phyloP scores from a whole-genome alignment of 2,888 invertebrate genomes.

The Xylota segnis region DNA sequence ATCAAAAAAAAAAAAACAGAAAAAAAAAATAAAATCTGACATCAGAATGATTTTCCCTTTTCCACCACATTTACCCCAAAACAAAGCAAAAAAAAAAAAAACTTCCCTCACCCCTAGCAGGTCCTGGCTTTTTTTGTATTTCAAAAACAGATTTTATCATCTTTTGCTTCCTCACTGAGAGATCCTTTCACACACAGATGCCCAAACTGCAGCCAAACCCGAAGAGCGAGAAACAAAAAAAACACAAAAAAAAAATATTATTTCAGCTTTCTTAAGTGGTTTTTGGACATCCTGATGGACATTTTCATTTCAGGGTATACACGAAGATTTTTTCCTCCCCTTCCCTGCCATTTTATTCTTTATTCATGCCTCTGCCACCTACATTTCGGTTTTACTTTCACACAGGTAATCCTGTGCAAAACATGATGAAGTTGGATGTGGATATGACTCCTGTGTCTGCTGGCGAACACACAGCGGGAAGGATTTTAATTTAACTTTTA shows the following conservation, averaged over 20 bases:
- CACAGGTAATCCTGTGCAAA: slow-evolving; percentile 53
- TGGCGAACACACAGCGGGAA: slow-evolving; percentile 34
- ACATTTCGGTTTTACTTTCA: slow-evolving; percentile 42
- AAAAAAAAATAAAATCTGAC: slow-evolving; percentile 13
- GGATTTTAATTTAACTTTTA: slow-evolving; percentile 62
- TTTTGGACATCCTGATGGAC: slow-evolving; percentile 85
- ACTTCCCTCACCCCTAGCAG: background rate
- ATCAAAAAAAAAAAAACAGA: slow-evolving; percentile 16
- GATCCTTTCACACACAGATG: slow-evolving; percentile 40
- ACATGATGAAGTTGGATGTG: slow-evolving; percentile 43
- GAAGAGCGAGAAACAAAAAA: background rate
- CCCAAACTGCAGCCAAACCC: slow-evolving; percentile 26
- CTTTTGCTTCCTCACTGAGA: background rate
- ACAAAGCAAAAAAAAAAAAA: background rate
- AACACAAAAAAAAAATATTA: slow-evolving; percentile 86
- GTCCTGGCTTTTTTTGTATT: background rate
- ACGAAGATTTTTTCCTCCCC: slow-evolving; percentile 5
- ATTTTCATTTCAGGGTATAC: slow-evolving; percentile 73
- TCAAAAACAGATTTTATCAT: slow-evolving; percentile 23
- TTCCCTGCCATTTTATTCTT: slow-evolving; percentile 2
- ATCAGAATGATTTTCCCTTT: slow-evolving; percentile 15
- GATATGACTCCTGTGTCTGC: background rate
- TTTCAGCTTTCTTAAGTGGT: slow-evolving; percentile 90
- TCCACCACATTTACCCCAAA: slow-evolving; percentile 21
- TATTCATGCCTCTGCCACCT: slow-evolving; percentile 77